Evolutionary conservation across 2,888 invertebrate species (phyloP).

Genomic region (Tenthredo distinguenda): DNA sequence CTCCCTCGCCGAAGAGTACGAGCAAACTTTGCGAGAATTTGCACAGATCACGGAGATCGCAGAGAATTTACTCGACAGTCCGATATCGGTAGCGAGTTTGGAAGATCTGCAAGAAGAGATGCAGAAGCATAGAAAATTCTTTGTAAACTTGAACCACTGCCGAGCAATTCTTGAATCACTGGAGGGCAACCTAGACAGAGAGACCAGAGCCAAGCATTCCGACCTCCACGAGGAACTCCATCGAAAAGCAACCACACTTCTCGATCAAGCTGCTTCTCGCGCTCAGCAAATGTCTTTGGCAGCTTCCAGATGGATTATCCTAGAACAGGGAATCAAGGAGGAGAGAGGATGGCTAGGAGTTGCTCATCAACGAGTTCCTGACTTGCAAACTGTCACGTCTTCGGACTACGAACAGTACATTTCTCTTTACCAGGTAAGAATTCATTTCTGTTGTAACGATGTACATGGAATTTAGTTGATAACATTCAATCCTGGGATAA

Average conservation of each 20-base stretch:
- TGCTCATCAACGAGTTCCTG: conserved; percentile 91
- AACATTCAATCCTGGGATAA: background rate
- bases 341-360: conserved; percentile 91
- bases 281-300: conserved; percentile 92
- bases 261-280: conserved; percentile 90
- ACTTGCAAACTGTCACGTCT: conserved; percentile 89
- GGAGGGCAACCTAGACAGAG: conserved; percentile 90
- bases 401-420: conserved; percentile 92
- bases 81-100: conserved; percentile 87
- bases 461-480: background rate
- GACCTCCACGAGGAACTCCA: conserved; percentile 88
- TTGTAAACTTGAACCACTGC: conserved; percentile 93
- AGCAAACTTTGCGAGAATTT: conserved; percentile 92
- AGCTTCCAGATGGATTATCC: conserved; percentile 90
- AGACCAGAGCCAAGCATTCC: conserved; percentile 87
- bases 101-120: conserved; percentile 93
- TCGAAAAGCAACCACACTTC: conserved; percentile 86
- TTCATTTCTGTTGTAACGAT: conserved; percentile 17
- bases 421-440: conserved; percentile 84
- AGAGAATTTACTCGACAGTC: conserved; percentile 88
- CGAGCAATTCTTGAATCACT: conserved; percentile 91
- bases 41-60: conserved; percentile 92
- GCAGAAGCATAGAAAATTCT: conserved; percentile 93
- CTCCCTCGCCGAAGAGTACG: conserved; percentile 91
- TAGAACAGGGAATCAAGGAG: conserved; percentile 91